Evolutionary conservation across 2,888 invertebrate species (phyloP).

Genomic region (Agrochola lota): DNA sequence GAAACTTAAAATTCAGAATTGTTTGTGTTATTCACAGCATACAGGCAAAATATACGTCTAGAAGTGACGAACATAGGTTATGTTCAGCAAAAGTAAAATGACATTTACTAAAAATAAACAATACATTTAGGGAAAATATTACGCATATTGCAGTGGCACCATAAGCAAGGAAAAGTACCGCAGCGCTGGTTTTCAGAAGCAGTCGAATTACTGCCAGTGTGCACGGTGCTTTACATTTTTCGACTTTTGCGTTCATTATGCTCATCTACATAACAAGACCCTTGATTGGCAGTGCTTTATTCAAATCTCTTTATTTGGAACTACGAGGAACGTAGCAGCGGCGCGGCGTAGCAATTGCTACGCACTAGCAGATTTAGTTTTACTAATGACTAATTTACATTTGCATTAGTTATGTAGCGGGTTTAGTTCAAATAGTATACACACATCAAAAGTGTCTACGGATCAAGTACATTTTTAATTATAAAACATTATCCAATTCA

Average conservation of each 20-base stretch:
- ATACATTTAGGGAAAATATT: not conserved
- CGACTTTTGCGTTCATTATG: not conserved
- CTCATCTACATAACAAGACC: constrained; percentile 13
- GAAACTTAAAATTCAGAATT: not conserved
- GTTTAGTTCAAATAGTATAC: not conserved
- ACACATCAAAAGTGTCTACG: too few species aligned
- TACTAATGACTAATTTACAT: not conserved
- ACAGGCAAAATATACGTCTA: not conserved
- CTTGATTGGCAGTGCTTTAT: constrained; percentile 8
- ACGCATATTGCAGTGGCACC: too few species aligned
- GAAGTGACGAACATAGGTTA: not conserved
- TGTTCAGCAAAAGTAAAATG: not conserved
- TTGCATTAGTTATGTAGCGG: not conserved
- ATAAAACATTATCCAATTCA: too few species aligned
- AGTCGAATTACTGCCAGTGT: not conserved
- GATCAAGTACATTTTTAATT: too few species aligned
- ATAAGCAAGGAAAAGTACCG: not conserved
- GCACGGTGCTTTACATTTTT: constrained; percentile 9
- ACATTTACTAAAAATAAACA: not conserved
- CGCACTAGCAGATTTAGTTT: not conserved
- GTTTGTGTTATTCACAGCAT: not conserved
- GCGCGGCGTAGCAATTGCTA: too few species aligned
- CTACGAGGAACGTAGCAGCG: too few species aligned
- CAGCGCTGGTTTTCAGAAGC: not conserved
- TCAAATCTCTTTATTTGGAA: not conserved